Percentiles rank a stretch among this genome's conserved stretches.
Conservation (phyloP, 2,888 invertebrate species). For the Xanthia togata region DNA sequence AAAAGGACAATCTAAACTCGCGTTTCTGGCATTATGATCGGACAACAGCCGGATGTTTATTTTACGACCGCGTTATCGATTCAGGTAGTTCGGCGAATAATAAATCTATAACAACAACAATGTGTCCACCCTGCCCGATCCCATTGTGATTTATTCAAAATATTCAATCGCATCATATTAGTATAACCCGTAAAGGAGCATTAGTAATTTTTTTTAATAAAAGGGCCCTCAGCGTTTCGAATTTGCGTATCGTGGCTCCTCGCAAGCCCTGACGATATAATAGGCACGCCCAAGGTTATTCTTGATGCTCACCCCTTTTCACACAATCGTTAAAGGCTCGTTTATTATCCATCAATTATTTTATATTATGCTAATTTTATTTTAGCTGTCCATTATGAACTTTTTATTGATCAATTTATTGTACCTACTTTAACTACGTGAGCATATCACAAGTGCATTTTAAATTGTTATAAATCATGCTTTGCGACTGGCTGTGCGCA, state of each 20-base stretch:
- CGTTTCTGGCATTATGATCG: slow-evolving; percentile 80
- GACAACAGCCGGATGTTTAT: slow-evolving; percentile 86
- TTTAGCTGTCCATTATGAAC: slow-evolving; percentile 65
- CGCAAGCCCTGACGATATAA: slow-evolving; percentile 75
- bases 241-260: slow-evolving; percentile 76
- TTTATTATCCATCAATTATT: slow-evolving; percentile 83
- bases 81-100: slow-evolving; percentile 87
- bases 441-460: slow-evolving; percentile 73
- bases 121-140: slow-evolving; percentile 72
- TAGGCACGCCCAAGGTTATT: slow-evolving; percentile 81
- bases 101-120: slow-evolving; percentile 87
- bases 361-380: slow-evolving; percentile 74
- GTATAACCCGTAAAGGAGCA: slow-evolving; percentile 68
- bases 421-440: slow-evolving; percentile 71
- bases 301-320: slow-evolving; percentile 79
- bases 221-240: slow-evolving; percentile 79
- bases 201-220: slow-evolving; percentile 71
- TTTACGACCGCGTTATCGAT: slow-evolving; percentile 84
- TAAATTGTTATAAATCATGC: slow-evolving; percentile 60
- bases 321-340: slow-evolving; percentile 85
- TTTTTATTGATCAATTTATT: slow-evolving; percentile 59
- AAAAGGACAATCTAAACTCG: slow-evolving; percentile 80
- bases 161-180: slow-evolving; percentile 80
- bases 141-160: slow-evolving; percentile 80
- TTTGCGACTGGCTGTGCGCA: slow-evolving; percentile 84